These are phyloP conservation scores for Heliothis subflexa DNA, from an alignment of 1,140 invertebrate genomes.

Conservation along the genomic window DNA sequence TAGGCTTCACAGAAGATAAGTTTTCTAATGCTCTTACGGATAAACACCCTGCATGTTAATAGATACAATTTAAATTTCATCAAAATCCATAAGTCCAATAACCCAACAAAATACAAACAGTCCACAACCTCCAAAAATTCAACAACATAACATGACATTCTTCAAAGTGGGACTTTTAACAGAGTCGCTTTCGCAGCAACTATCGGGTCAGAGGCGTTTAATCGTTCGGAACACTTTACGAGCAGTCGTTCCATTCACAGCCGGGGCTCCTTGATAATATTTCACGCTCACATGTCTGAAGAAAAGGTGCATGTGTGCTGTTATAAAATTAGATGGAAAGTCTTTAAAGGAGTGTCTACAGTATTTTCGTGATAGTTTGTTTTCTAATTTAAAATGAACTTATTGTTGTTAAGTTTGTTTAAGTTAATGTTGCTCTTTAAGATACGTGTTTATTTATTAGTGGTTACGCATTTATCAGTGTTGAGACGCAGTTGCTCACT, in stretches of 20 bases:
- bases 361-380: too few species aligned
- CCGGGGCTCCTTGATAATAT: conserved; percentile 42
- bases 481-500: too few species aligned
- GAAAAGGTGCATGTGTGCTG: conserved; percentile 35
- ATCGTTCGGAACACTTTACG: conserved; percentile 60
- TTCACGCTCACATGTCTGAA: conserved; percentile 31
- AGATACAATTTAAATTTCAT: not conserved
- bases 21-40: too few species aligned
- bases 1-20: too few species aligned
- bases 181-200: conserved; percentile 39
- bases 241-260: conserved; percentile 43
- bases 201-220: conserved; percentile 54
- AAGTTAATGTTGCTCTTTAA: too few species aligned
- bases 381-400: too few species aligned
- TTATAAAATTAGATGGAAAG: conserved; percentile 32
- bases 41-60: not conserved
- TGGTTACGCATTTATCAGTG: too few species aligned
- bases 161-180: conserved; percentile 38
- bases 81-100: not conserved
- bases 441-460: too few species aligned
- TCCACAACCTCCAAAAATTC: conserved; percentile 2
- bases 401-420: too few species aligned
- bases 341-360: too few species aligned
- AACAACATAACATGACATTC: conserved; percentile 29
- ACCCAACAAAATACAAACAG: not conserved